A percentile compares a stretch with the other conserved stretches of the same genome.
These are phyloP conservation scores for Dendrolimus houi DNA, from an alignment of 2,888 invertebrate genomes.

Conservation along the genomic window DNA sequence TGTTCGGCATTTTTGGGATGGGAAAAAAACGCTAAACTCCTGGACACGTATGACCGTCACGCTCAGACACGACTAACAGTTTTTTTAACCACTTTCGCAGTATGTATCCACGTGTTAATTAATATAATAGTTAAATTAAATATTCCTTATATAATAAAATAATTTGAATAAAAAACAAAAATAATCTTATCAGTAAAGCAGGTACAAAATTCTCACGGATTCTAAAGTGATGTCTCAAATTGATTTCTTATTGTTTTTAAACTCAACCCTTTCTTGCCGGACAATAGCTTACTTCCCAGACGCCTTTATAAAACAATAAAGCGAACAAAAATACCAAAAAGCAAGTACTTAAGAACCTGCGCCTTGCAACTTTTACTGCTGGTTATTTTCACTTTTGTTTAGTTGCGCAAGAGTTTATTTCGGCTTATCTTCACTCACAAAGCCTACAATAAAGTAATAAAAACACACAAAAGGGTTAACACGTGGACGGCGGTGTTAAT, in stretches of 20 bases:
- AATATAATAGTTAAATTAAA: too few species aligned
- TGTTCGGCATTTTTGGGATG: too few species aligned
- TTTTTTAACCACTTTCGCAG: too few species aligned
- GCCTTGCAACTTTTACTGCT: slow-evolving; percentile 48
- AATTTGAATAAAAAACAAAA: background rate
- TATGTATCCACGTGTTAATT: too few species aligned
- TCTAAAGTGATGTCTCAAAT: slow-evolving; percentile 4
- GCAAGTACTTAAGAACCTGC: slow-evolving; percentile 22
- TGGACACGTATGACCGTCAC: too few species aligned
- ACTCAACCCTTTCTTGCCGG: slow-evolving; percentile 29
- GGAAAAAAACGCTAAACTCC: too few species aligned
- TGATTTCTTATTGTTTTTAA: slow-evolving; percentile 7
- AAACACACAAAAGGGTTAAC: slow-evolving; percentile 61
- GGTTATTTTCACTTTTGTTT: slow-evolving; percentile 67
- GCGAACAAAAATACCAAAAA: slow-evolving; percentile 23
- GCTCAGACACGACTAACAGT: too few species aligned
- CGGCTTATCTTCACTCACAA: slow-evolving; percentile 29
- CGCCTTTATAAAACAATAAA: slow-evolving; percentile 21
- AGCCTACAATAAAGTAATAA: slow-evolving; percentile 50
- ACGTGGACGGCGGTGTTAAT: slow-evolving; percentile 60
- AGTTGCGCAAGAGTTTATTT: slow-evolving; percentile 44
- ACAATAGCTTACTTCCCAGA: slow-evolving; percentile 14
- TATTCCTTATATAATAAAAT: too few species aligned
- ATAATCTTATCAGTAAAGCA: background rate
- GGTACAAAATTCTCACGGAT: slow-evolving; percentile 4